A percentile compares a stretch with the other conserved stretches of the same genome.
Conservation (phyloP, 2,797 vertebrate species). For the Falco biarmicus region DNA sequence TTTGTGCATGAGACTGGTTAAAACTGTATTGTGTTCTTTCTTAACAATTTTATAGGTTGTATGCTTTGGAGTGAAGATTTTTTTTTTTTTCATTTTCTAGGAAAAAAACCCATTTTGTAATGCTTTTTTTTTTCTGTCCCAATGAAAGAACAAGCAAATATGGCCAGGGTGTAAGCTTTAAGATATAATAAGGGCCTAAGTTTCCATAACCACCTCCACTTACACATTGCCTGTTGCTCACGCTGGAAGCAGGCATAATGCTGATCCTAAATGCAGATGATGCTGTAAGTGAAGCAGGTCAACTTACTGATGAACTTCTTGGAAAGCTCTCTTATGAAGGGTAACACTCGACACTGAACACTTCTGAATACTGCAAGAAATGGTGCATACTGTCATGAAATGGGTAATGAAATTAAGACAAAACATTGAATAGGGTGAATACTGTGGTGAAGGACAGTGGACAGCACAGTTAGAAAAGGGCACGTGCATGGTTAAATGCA, state of each 20-base stretch:
- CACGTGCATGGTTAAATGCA: background rate
- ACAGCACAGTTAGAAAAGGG: background rate
- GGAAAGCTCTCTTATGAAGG: background rate
- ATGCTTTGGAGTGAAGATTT: background rate
- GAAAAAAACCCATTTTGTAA: background rate
- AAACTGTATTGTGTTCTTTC: background rate
- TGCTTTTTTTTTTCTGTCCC: background rate
- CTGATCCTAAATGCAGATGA: background rate
- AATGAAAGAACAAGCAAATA: background rate
- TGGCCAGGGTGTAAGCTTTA: background rate
- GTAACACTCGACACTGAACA: background rate
- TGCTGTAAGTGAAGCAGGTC: background rate
- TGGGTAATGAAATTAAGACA: background rate
- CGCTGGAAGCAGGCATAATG: background rate
- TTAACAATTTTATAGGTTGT: background rate
- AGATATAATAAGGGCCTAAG: background rate
- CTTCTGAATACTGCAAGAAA: background rate
- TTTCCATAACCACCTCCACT: background rate
- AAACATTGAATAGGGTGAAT: background rate
- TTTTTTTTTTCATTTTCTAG: background rate
- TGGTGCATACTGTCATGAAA: background rate
- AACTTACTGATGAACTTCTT: background rate
- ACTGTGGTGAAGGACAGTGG: background rate
- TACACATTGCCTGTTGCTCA: background rate
- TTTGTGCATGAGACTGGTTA: background rate